These are phyloP conservation scores for Telenomus remus DNA, from an alignment of 1,140 invertebrate species.

Conservation along the genomic window DNA sequence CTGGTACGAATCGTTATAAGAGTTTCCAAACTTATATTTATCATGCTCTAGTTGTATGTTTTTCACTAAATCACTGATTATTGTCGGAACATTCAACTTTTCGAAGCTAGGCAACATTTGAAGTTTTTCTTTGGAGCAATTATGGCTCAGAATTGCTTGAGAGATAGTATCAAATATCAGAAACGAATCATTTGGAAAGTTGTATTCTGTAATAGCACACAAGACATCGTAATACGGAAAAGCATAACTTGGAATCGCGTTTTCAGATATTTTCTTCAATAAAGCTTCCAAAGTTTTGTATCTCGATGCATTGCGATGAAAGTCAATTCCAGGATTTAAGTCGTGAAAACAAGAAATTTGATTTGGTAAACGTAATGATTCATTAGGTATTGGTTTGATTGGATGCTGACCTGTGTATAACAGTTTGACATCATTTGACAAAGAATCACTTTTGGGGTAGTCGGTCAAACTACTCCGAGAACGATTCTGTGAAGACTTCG, in stretches of 20 bases:
- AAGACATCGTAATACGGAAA: slow-evolving; percentile 22
- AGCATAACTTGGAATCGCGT: slow-evolving; percentile 16
- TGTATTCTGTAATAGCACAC: slow-evolving; percentile 14
- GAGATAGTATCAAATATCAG: slow-evolving; percentile 45
- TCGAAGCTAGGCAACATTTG: slow-evolving; percentile 41
- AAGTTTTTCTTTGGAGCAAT: slow-evolving; percentile 49
- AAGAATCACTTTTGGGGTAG: too few species aligned
- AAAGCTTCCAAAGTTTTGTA: slow-evolving; percentile 4
- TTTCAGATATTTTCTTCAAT: slow-evolving; percentile 13
- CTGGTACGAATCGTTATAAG: too few species aligned
- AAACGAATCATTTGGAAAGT: slow-evolving; percentile 33
- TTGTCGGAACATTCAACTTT: slow-evolving; percentile 44
- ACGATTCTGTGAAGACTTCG: too few species aligned
- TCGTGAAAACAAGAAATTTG: too few species aligned
- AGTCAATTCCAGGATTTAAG: too few species aligned
- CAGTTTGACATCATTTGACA: too few species aligned
- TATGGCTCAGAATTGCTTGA: slow-evolving; percentile 23
- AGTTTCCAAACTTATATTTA: slow-evolving; percentile 30
- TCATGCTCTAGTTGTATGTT: slow-evolving; percentile 32
- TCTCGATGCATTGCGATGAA: slow-evolving; percentile 7
- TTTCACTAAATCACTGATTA: slow-evolving; percentile 47
- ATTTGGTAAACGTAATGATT: too few species aligned
- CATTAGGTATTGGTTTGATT: too few species aligned
- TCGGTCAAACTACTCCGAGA: too few species aligned
- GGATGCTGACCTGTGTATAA: too few species aligned